Base-by-base conservation (phyloP, 37 sponge, comb jelly and placozoan species). In the Haliclona indistincta region DNA sequence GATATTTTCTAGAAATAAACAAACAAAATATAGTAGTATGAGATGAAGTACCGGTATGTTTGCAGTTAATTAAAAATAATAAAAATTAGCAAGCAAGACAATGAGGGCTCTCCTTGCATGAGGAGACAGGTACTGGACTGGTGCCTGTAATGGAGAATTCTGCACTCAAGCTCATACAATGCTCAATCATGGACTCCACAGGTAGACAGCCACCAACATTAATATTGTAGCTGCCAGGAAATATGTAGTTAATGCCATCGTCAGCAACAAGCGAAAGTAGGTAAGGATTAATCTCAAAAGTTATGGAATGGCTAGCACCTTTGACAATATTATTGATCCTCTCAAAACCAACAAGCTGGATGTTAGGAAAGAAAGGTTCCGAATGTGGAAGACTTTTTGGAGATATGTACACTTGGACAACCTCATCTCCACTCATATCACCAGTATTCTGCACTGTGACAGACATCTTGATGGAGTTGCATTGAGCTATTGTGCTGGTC, bases 351-450 rank as follows among this genome's bases (percentile, higher is more conserved):
- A 88, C 69, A 8, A 88, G 62, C 70, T 81, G 55, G 1, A 68
- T 37, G 0, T 67, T 83, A 23, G 83, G 83, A 37, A 67, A 4
- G 40, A 69, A 79, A 25, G 49, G 69, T 15, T 28, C 55, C n/a
- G 77, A 37, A 7, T 20, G n/a, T 58, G 60, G 60, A 0, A 47
- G 22, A 10, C 13, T 43, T 0, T 75, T 75, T 39, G 70, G 79
- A 47, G 66, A 38, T 17, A 88, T 38, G 70, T 88, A 88, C 25
- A 82, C 45, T 55, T 83, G 79, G 26, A 82, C 35, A 35, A 88
- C 84, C 58, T 88, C 89, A 44, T 88, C 89, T 0, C 84, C 89
- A 1, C 38, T 23, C 5, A 74, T 11, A 6, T 56, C 33, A 8
- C 81, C 81, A n/a, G 55, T 70, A 39, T 87, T 87, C 10, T 54